Evolutionary conservation across 1,140 invertebrate species (phyloP).

Genomic region (Polypedilum pembai): DNA sequence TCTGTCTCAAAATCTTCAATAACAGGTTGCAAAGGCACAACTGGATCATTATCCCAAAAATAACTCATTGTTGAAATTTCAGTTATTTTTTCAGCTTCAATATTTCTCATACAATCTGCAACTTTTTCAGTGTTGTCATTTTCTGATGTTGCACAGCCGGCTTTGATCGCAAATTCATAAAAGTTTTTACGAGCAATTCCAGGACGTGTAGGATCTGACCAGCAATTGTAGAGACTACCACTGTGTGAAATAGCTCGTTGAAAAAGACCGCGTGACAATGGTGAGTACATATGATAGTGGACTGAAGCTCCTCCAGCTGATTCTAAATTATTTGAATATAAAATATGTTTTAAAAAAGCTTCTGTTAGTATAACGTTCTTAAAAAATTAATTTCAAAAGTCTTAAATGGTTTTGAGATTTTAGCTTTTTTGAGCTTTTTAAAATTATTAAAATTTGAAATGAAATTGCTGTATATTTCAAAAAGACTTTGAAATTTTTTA

Average conservation of each 20-base stretch:
- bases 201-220: neutral
- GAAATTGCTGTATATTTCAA: too few species aligned
- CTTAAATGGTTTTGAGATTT: too few species aligned
- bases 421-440: too few species aligned
- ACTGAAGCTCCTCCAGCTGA: slow-evolving; percentile 55
- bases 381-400: too few species aligned
- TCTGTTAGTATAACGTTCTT: too few species aligned
- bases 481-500: too few species aligned
- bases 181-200: neutral
- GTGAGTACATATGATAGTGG: slow-evolving; percentile 56
- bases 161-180: neutral
- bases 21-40: neutral
- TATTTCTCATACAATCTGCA: neutral
- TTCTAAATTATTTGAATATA: slow-evolving; percentile 34
- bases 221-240: neutral
- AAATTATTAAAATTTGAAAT: too few species aligned
- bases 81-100: neutral
- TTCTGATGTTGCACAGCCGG: neutral
- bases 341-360: neutral
- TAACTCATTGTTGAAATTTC: neutral
- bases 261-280: slow-evolving; percentile 48
- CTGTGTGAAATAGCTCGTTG: neutral
- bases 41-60: neutral
- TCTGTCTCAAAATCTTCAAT: neutral
- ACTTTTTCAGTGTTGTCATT: neutral